These are phyloP conservation scores for Takifugu flavidus DNA, from an alignment of 2,113 vertebrate species.

Conservation along the genomic window DNA sequence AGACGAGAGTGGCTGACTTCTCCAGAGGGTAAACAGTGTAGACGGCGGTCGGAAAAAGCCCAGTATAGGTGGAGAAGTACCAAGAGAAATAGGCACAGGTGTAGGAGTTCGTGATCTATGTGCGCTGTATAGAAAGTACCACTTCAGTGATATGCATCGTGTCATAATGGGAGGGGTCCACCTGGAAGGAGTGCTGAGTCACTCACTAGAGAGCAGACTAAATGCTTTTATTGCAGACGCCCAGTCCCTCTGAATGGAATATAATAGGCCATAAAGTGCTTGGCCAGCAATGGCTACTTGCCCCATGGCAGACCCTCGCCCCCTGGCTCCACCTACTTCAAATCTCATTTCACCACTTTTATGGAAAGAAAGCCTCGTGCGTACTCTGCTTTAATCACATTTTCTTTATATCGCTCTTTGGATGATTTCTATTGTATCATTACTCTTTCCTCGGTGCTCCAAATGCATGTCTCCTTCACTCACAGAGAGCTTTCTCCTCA, in stretches of 20 bases:
- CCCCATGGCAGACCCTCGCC: slow-evolving; percentile 56
- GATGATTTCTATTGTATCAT: slow-evolving; percentile 17
- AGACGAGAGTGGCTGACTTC: neutral
- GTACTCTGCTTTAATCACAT: slow-evolving; percentile 42
- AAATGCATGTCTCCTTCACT: slow-evolving; percentile 17
- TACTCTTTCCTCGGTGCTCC: slow-evolving; percentile 11
- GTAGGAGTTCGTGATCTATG: slow-evolving; percentile 41
- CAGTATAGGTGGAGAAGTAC: slow-evolving; percentile 5
- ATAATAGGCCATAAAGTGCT: slow-evolving; percentile 71
- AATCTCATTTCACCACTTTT: slow-evolving; percentile 62
- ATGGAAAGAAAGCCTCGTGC: slow-evolving; percentile 49
- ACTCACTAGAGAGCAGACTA: slow-evolving; percentile 56
- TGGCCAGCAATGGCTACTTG: slow-evolving; percentile 58
- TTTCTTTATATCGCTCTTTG: slow-evolving; percentile 5
- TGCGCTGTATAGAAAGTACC: slow-evolving; percentile 25
- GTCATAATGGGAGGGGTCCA: slow-evolving; percentile 54
- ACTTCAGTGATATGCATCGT: slow-evolving; percentile 67
- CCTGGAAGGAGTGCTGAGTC: slow-evolving; percentile 69
- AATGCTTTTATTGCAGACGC: slow-evolving; percentile 71
- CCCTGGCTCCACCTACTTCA: slow-evolving; percentile 42
- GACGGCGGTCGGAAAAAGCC: slow-evolving; percentile 4
- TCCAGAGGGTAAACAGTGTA: slow-evolving; percentile 16
- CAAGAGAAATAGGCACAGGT: slow-evolving; percentile 6
- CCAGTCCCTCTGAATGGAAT: slow-evolving; percentile 68
- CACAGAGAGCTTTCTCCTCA: slow-evolving; percentile 26